Evolutionary conservation across 2,113 vertebrate genomes (phyloP).

Genomic region (Opisthocomus hoazin): DNA sequence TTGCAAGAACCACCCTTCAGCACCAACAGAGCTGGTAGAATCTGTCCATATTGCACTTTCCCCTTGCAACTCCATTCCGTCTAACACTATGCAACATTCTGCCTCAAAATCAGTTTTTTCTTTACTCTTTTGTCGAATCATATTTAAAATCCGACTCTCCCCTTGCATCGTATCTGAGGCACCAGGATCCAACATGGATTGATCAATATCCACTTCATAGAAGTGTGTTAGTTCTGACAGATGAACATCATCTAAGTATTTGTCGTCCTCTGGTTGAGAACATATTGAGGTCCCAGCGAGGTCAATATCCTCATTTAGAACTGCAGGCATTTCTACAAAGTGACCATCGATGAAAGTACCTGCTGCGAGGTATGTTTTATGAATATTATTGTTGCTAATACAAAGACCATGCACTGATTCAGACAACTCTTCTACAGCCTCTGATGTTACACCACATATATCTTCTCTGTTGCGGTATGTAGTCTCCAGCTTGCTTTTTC

Average conservation of each 20-base stretch:
- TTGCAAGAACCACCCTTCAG: slow-evolving; percentile 88
- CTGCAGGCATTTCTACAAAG: slow-evolving; percentile 94
- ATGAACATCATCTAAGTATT: slow-evolving; percentile 98
- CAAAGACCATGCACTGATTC: slow-evolving; percentile 89
- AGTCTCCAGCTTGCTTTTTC: slow-evolving; percentile 95
- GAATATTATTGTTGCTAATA: slow-evolving; percentile 83
- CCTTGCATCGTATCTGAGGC: slow-evolving; percentile 96
- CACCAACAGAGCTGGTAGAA: slow-evolving; percentile 83
- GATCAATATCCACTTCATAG: slow-evolving; percentile 99
- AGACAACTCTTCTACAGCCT: slow-evolving; percentile 80
- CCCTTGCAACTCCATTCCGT: slow-evolving; percentile 94
- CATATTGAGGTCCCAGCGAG: slow-evolving; percentile 88
- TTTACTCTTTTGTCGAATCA: slow-evolving; percentile 97
- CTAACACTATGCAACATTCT: slow-evolving; percentile 97
- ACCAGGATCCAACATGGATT: slow-evolving; percentile 99
- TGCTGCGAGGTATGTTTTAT: slow-evolving; percentile 91
- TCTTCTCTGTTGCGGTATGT: slow-evolving; percentile 87
- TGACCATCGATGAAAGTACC: slow-evolving; percentile 97
- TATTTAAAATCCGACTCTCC: slow-evolving; percentile 98
- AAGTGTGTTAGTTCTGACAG: slow-evolving; percentile 98
- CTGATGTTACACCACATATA: slow-evolving; percentile 67
- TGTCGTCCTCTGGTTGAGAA: slow-evolving; percentile 91
- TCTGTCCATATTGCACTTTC: slow-evolving; percentile 99
- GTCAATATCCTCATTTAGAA: slow-evolving; percentile 84
- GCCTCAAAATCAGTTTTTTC: slow-evolving; percentile 92